Percentiles rank a stretch among this genome's conserved stretches.
phyloP scores from a whole-genome alignment of 1,140 invertebrate genomes.

The Drosophila bifasciata region DNA sequence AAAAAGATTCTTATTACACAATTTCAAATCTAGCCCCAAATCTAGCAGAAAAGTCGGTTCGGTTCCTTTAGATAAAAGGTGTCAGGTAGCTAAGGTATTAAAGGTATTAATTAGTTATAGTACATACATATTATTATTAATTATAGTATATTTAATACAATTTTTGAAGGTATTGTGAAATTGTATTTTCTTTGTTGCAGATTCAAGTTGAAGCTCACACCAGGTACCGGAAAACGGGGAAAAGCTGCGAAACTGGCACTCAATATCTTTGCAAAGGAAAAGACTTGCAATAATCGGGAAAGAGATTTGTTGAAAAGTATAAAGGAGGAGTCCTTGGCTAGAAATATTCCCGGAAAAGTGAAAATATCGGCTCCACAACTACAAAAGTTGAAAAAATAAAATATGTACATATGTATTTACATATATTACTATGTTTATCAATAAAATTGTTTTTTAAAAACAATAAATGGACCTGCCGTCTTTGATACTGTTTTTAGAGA shows the following conservation, averaged over 20 bases:
- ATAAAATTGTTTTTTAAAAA: conserved; percentile 23
- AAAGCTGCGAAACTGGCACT: conserved; percentile 97
- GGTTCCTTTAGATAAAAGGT: no score
- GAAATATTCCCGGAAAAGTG: conserved; percentile 99
- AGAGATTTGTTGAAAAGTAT: conserved; percentile 96
- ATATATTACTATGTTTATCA: conserved; percentile 1
- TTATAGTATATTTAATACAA: background rate
- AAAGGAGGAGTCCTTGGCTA: conserved; percentile 95
- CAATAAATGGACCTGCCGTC: no score
- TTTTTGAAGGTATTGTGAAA: no score
- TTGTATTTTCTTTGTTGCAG: conserved; percentile 84
- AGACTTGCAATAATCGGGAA: conserved; percentile 91
- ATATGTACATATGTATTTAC: background rate
- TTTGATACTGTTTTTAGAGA: no score
- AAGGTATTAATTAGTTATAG: background rate
- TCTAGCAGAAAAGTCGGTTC: no score
- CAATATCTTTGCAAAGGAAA: conserved; percentile 94
- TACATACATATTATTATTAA: background rate
- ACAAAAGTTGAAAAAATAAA: conserved; percentile 86
- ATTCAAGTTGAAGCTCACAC: conserved; percentile 97
- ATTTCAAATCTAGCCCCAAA: no score
- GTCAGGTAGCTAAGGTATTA: no score
- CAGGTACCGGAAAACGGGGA: conserved; percentile 96
- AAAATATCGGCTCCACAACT: conserved; percentile 94
- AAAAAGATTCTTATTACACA: no score